Base-by-base conservation (phyloP, 2,888 invertebrate genomes). In the Stenodema calcarata region DNA sequence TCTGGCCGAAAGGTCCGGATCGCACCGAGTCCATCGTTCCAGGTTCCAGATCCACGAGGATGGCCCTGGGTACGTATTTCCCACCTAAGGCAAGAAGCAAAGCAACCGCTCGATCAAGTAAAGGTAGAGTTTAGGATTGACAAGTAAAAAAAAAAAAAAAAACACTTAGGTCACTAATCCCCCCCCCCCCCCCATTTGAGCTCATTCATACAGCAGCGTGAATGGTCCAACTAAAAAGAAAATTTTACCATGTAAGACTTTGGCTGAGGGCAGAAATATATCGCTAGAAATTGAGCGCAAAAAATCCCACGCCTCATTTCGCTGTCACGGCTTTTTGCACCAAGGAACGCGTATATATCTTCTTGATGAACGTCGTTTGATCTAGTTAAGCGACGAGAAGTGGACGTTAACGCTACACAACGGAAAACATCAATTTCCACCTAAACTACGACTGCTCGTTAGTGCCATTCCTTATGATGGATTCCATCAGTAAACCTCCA, bases 21-120 rank as follows among this genome's bases (percentile, higher is more conserved):
- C 96, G 92, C 89, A 97, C 95, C 11, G 95, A 94, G 91, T 97
- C 97, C 96, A 97, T 96, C 41, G 97, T 97, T 11, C 96, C 96
- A 0, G 96, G 96, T 92, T 97, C 97, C 91, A 97, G 91, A 92
- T 97, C 97, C 81, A 97, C 95, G 88, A 97, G 93, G 41, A 97
- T 94, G 0, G 97, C 96, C 11, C 97, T 93, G 0, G 97, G 97
- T 14, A 97, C 97, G 92, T 94, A 97, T 91, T 95, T 95, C 7
- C 94, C 94, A 91, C 90, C 90, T 87, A 70, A 75, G 35, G 35
- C 70, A 9, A 70, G 18, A 23, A 70, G 7, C 35, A 35, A 7
- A 35, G 35, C 35, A 35, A 35, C 35, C 35, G 35, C 35, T 35
- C 35, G 35, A 2, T 35, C 35, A 35, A 35, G 35, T 7, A 4